phyloP scores from a whole-genome alignment of 2,113 vertebrate species.

The Serilophus lunatus region DNA sequence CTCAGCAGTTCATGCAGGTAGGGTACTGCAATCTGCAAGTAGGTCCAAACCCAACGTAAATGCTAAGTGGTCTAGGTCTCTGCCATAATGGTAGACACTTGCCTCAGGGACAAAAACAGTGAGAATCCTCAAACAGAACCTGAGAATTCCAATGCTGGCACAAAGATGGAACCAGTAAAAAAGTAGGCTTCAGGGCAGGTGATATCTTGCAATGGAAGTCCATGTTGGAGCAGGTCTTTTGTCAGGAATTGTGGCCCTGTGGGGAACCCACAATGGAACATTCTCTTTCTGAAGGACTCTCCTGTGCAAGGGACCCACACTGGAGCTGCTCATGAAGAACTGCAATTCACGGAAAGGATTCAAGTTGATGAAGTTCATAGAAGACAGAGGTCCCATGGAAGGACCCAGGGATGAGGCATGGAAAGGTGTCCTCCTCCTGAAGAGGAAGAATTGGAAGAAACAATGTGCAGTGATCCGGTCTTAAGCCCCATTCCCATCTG shows the following conservation, averaged over 20 bases:
- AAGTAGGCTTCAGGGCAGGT: neutral
- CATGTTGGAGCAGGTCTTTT: neutral
- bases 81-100: neutral
- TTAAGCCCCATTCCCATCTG: neutral
- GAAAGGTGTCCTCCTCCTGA: fast-evolving
- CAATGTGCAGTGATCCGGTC: too few species aligned
- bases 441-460: neutral
- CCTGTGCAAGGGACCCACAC: fast-evolving
- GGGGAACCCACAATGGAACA: neutral
- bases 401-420: too few species aligned
- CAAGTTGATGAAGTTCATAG: neutral
- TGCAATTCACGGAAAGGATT: neutral
- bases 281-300: neutral
- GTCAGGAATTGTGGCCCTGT: neutral
- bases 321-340: neutral
- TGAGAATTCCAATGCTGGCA: neutral
- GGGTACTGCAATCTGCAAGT: too few species aligned
- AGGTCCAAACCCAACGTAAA: fast-evolving
- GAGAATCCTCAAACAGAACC: neutral
- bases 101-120: neutral
- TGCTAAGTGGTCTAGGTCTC: neutral
- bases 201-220: neutral
- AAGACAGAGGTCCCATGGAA: neutral
- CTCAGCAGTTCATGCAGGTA: neutral
- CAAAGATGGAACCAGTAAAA: neutral